Percentiles rank a stretch among this genome's conserved stretches.
These are phyloP conservation scores for Campylorhamphus procurvoides DNA, from an alignment of 2,113 vertebrate species.

Conservation along the genomic window DNA sequence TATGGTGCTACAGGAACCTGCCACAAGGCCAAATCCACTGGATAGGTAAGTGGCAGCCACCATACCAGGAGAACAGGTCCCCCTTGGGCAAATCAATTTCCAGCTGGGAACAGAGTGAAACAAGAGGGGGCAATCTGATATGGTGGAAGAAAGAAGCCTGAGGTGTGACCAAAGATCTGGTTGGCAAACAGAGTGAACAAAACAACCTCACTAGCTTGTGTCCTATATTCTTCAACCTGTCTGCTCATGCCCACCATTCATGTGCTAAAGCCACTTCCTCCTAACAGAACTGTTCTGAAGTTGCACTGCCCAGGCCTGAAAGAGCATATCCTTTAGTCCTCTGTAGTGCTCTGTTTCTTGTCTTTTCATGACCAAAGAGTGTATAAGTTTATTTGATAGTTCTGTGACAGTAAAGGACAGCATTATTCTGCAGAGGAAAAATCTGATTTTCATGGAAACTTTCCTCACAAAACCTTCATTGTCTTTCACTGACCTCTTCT, in stretches of 20 bases:
- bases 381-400: neutral
- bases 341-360: neutral
- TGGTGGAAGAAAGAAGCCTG: neutral
- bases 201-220: neutral
- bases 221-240: neutral
- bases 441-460: neutral
- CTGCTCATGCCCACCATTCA: neutral
- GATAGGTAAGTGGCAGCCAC: neutral
- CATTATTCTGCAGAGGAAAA: neutral
- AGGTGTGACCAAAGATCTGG: neutral
- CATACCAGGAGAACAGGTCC: neutral
- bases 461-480: neutral
- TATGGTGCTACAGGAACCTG: slow-evolving; percentile 29
- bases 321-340: neutral
- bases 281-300: neutral
- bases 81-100: neutral
- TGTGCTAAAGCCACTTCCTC: neutral
- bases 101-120: neutral
- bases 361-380: neutral
- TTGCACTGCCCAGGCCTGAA: neutral
- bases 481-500: neutral
- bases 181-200: neutral
- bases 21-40: neutral
- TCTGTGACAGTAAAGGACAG: neutral
- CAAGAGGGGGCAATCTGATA: neutral